A percentile compares a stretch with the other conserved stretches of the same genome.
These are phyloP conservation scores for Pachliopta kotzebuea DNA, from an alignment of 2,888 invertebrate species.

Conservation along the genomic window DNA sequence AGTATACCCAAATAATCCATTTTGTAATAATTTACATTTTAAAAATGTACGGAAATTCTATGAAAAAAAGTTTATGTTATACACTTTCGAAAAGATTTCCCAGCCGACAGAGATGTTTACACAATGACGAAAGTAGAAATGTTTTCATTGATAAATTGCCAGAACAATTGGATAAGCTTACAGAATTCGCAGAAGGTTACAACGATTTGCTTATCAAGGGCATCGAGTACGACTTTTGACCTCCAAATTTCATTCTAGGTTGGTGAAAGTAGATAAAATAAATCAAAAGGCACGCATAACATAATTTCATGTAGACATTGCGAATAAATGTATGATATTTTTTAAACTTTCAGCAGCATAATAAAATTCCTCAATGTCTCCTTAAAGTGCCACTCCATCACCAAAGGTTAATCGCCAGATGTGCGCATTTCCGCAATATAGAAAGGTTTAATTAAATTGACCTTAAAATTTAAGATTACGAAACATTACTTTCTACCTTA, in stretches of 20 bases:
- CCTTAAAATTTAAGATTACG: too few species aligned
- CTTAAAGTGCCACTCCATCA: too few species aligned
- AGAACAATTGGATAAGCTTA: constrained; percentile 14
- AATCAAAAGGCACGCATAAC: constrained; percentile 6
- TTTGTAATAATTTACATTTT: too few species aligned
- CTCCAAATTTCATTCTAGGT: constrained; percentile 21
- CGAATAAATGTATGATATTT: too few species aligned
- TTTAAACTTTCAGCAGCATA: too few species aligned
- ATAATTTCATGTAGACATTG: background rate
- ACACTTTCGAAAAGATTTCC: background rate
- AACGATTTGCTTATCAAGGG: constrained; percentile 25
- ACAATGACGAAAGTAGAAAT: background rate
- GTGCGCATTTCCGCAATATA: too few species aligned
- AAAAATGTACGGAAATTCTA: too few species aligned
- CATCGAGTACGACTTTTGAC: constrained; percentile 22
- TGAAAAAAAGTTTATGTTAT: background rate
- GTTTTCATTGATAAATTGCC: constrained; percentile 11
- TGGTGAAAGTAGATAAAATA: constrained; percentile 18
- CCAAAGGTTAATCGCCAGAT: too few species aligned
- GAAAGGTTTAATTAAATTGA: too few species aligned
- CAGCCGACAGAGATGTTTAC: constrained; percentile 1
- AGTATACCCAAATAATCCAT: too few species aligned
- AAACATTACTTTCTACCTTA: too few species aligned
- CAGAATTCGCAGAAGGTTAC: constrained; percentile 10
- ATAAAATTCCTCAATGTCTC: too few species aligned